These are phyloP conservation scores for Paguma larvata DNA, from an alignment of 2,797 vertebrate species.

Conservation along the genomic window DNA sequence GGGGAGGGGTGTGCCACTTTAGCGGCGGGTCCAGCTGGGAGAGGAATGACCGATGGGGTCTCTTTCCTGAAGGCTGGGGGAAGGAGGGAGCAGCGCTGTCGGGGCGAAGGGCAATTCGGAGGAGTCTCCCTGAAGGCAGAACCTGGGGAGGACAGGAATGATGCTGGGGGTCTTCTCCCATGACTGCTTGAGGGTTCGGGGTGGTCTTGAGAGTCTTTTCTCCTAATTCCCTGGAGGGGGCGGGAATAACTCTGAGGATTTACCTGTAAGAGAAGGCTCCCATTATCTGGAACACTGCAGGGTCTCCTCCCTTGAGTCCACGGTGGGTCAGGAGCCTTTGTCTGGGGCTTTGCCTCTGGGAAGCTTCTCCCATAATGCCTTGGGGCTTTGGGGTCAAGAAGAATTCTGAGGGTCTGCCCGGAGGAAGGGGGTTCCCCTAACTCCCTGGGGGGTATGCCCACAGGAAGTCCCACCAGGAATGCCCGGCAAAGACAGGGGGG, in stretches of 20 bases:
- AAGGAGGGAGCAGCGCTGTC: fast-evolving
- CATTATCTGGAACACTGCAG: background rate
- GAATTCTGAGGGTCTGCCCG: background rate
- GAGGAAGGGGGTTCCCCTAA: background rate
- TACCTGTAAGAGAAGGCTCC: background rate
- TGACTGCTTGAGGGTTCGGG: background rate
- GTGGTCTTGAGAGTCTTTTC: background rate
- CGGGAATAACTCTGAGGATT: background rate
- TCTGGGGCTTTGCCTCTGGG: background rate
- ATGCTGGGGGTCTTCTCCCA: background rate
- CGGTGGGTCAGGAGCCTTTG: background rate
- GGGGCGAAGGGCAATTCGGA: background rate
- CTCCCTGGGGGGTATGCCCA: slow-evolving; percentile 3
- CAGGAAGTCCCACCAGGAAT: slow-evolving; percentile 91
- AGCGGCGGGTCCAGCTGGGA: background rate
- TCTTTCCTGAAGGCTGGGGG: background rate
- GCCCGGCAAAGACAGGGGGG: slow-evolving; percentile 62
- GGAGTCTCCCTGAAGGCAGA: background rate
- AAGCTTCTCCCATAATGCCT: background rate
- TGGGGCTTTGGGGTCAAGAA: background rate
- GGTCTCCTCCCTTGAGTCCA: background rate
- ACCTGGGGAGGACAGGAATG: background rate
- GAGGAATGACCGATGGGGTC: background rate
- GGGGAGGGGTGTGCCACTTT: background rate
- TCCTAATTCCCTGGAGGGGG: background rate